These are phyloP conservation scores for Pristionchus entomophagus DNA, from an alignment of 2,888 invertebrate species.

Conservation along the genomic window DNA sequence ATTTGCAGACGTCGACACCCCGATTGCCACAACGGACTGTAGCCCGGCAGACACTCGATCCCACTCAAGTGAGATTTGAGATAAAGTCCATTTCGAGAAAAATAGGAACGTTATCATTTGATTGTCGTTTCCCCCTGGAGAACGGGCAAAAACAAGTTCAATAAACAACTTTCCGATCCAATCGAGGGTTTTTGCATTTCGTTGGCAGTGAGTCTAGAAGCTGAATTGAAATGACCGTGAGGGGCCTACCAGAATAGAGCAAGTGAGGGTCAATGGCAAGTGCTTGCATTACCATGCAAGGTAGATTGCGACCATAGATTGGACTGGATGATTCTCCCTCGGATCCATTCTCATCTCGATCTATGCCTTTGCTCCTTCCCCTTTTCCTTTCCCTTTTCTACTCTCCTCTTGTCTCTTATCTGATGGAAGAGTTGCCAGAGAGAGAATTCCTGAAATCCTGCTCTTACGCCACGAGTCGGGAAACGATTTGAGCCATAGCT, in stretches of 20 bases:
- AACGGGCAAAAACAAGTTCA: too few species aligned
- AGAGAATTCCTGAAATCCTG: slow-evolving; percentile 7
- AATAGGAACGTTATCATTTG: background rate
- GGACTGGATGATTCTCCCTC: background rate
- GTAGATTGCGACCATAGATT: background rate
- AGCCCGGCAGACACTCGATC: background rate
- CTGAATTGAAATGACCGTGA: too few species aligned
- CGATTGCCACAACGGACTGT: background rate
- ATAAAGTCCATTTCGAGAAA: too few species aligned
- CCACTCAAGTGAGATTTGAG: slow-evolving; percentile 4
- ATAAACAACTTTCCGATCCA: too few species aligned
- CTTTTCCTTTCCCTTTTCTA: background rate
- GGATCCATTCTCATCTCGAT: too few species aligned
- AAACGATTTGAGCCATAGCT: background rate
- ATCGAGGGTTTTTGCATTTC: too few species aligned
- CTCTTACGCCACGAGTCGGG: background rate
- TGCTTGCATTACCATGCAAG: background rate
- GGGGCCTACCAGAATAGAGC: background rate
- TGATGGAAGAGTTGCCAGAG: background rate
- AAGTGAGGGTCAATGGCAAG: too few species aligned
- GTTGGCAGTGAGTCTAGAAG: too few species aligned
- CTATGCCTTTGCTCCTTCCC: background rate
- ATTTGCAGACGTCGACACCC: background rate
- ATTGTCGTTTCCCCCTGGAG: background rate
- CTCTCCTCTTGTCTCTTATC: background rate